Conservation (phyloP, 2,113 vertebrate species). For the Brachyistius frenatus region DNA sequence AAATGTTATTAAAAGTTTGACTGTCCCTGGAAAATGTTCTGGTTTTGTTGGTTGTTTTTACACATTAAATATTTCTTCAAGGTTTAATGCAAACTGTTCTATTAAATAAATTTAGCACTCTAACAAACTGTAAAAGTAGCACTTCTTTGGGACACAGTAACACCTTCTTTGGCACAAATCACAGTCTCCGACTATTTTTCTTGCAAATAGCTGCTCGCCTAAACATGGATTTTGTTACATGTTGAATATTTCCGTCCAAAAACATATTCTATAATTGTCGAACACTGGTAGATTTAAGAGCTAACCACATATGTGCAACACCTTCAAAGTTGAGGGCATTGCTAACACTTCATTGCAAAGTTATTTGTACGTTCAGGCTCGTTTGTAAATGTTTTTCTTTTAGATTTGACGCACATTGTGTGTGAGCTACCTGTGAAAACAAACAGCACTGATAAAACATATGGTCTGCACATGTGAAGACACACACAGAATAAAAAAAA, state of each 20-base stretch:
- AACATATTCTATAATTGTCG: not conserved
- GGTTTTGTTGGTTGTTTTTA: not conserved
- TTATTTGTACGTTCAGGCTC: not conserved
- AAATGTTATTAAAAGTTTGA: not conserved
- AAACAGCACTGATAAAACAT: not conserved
- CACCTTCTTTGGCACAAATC: not conserved
- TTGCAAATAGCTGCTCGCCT: not conserved
- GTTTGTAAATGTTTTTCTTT: slow-evolving; percentile 7
- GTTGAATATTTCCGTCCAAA: not conserved
- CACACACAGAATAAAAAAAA: not conserved
- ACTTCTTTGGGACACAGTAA: not conserved
- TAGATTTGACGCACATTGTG: slow-evolving; percentile 16
- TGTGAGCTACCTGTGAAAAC: not conserved
- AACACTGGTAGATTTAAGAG: not conserved
- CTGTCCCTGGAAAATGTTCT: not conserved
- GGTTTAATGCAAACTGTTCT: not conserved
- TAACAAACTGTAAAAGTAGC: not conserved
- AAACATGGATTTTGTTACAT: not conserved
- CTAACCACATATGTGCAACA: not conserved
- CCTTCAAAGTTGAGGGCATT: not conserved
- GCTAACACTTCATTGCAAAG: too few species aligned
- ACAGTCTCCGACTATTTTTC: not conserved
- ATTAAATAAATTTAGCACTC: not conserved
- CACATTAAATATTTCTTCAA: not conserved
- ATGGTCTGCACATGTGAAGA: not conserved